Base-by-base conservation (phyloP, 2,113 vertebrate species). In the Cololabis saira region DNA sequence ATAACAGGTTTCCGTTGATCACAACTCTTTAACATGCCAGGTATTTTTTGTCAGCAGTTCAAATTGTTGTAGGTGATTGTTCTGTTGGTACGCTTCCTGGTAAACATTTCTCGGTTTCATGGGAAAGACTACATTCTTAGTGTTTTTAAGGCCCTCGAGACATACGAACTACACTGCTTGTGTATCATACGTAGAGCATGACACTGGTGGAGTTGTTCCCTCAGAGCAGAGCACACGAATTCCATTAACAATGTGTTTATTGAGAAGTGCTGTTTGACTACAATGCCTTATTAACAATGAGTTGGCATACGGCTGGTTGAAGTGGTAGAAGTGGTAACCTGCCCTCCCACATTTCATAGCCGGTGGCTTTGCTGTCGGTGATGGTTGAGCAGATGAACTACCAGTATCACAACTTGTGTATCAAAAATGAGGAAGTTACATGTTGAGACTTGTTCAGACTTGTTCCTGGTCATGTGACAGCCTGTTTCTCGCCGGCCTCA, bases 361-460 rank as follows among this genome's bases (percentile, higher is more conserved):
- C 45, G 63, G 61, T 51, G 16, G 72, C 40, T 57, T 67, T 51
- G 12, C 50, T n/a, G 49, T 1, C 24, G 1, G n/a, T 43, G 19
- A 24, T 27, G 16, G 33, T 24, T 44, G 59, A 68, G 30, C 61
- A 6, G 18, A 54, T 79, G 54, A 76, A 37, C 33, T 42, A 24
- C 49, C 22, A 56, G 33, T 16, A 59, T 57, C 22, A 45, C 22
- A 47, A 57, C 75, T 67, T 67, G 6, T 77, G 74, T 65, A 62
- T 73, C 44, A 49, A 43, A 73, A 81, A 84, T 47, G 56, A 79
- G 84, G 80, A 81, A 86, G 71, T 40, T 17, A 24, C 69, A 45
- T 65, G 77, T 75, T 37, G 37, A 68, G 81, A 78, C 85, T 70
- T 88, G 90, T 57, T 86, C 70, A 58, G 88, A 84, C 90, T 81